A percentile compares a stretch with the other conserved stretches of the same genome.
Evolutionary conservation across 2,113 vertebrate genomes (phyloP).

Genomic region (Cariama cristata): DNA sequence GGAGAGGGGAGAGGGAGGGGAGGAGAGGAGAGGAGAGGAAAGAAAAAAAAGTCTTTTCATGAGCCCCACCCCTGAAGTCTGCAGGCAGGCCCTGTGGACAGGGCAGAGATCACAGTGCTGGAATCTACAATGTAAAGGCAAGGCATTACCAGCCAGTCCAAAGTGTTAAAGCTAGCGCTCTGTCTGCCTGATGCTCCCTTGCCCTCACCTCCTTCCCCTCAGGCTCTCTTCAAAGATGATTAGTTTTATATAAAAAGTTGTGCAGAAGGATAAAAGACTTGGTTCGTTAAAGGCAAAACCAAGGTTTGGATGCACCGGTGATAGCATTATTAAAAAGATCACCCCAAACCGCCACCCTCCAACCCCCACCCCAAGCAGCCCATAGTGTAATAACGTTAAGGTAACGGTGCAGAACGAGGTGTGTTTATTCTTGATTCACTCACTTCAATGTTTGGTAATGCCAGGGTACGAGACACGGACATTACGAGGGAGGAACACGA

Average conservation of each 20-base stretch:
- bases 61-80: neutral
- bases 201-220: no score
- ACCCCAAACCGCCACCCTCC: neutral
- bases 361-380: accelerated
- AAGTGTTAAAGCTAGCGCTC: neutral
- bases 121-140: accelerated
- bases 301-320: accelerated
- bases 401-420: accelerated
- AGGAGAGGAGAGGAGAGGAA: no score
- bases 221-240: neutral
- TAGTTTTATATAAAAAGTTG: neutral
- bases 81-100: neutral
- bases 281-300: neutral
- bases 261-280: neutral
- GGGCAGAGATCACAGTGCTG: neutral
- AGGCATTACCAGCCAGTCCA: neutral
- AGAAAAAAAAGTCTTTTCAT: accelerated
- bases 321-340: accelerated
- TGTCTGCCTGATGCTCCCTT: neutral
- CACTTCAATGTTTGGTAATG: neutral
- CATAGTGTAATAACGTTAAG: accelerated
- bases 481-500: accelerated
- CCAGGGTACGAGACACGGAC: accelerated
- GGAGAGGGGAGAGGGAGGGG: no score
- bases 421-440: neutral